phyloP scores from a whole-genome alignment of 1,140 invertebrate species.

The Fopius arisanus region DNA sequence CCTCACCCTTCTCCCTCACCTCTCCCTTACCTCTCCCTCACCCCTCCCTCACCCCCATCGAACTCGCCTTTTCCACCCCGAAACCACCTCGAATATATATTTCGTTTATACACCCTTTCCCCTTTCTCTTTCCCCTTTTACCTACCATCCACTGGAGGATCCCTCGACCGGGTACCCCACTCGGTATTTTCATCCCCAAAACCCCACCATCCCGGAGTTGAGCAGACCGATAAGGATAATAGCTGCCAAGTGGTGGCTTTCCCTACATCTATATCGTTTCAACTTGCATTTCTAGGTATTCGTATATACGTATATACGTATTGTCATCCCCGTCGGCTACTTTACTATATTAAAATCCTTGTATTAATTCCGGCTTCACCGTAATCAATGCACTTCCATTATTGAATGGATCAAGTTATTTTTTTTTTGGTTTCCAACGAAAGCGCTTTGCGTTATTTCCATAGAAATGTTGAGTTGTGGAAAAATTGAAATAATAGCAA shows the following conservation, averaged over 20 bases:
- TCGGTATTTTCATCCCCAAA: slow-evolving; percentile 17
- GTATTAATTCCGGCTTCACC: neutral
- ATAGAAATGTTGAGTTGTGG: too few species aligned
- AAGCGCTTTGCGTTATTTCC: too few species aligned
- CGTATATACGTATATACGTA: too few species aligned
- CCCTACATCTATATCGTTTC: slow-evolving; percentile 26
- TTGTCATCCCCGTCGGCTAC: neutral
- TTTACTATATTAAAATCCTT: neutral
- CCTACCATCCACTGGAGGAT: neutral
- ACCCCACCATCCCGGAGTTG: neutral
- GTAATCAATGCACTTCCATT: too few species aligned
- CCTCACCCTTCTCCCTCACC: neutral
- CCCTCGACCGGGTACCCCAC: slow-evolving; percentile 22
- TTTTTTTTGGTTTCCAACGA: too few species aligned
- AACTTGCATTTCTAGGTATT: neutral
- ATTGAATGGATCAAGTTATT: too few species aligned
- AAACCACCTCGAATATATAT: slow-evolving; percentile 25
- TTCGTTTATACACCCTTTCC: slow-evolving; percentile 11
- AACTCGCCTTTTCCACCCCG: slow-evolving; percentile 23
- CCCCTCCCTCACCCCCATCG: neutral
- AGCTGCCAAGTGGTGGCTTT: slow-evolving; percentile 43
- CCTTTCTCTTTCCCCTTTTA: slow-evolving; percentile 17
- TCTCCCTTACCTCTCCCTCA: neutral
- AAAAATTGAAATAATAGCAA: too few species aligned
- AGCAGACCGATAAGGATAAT: slow-evolving; percentile 41